A percentile compares a stretch with the other conserved stretches of the same genome.
These are phyloP conservation scores for Hyles lineata DNA, from an alignment of 2,888 invertebrate genomes.

Conservation along the genomic window DNA sequence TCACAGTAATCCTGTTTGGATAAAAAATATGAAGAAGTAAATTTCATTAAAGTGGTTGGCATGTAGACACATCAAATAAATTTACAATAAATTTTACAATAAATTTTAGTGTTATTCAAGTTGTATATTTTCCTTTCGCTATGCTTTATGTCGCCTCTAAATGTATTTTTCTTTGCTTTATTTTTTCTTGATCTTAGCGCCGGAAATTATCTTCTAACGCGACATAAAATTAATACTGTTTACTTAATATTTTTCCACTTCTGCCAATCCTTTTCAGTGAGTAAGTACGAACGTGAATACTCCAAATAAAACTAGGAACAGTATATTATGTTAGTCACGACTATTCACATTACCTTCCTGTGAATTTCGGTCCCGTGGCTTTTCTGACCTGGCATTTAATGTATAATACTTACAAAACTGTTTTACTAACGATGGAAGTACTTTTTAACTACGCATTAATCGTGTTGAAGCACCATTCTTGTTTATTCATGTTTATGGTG, in stretches of 20 bases:
- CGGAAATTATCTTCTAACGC: no score
- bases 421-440: background rate
- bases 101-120: no score
- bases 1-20: no score
- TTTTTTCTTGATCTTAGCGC: no score
- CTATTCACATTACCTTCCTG: conserved; percentile 13
- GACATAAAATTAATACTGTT: no score
- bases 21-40: no score
- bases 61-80: no score
- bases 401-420: background rate
- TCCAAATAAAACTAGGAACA: background rate
- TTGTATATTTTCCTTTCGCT: no score
- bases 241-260: background rate
- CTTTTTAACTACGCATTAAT: conserved; percentile 8
- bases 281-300: background rate
- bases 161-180: no score
- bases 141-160: no score
- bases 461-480: background rate
- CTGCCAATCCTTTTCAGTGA: background rate
- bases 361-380: conserved; percentile 11
- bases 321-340: conserved; percentile 6
- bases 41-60: no score
- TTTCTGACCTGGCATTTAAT: conserved; percentile 21
- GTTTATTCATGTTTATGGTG: background rate
- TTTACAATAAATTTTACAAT: no score